A percentile compares a stretch with the other conserved stretches of the same genome.
These are phyloP conservation scores for Clarias pachynema DNA, from an alignment of 2,797 vertebrate species.

Conservation along the genomic window DNA sequence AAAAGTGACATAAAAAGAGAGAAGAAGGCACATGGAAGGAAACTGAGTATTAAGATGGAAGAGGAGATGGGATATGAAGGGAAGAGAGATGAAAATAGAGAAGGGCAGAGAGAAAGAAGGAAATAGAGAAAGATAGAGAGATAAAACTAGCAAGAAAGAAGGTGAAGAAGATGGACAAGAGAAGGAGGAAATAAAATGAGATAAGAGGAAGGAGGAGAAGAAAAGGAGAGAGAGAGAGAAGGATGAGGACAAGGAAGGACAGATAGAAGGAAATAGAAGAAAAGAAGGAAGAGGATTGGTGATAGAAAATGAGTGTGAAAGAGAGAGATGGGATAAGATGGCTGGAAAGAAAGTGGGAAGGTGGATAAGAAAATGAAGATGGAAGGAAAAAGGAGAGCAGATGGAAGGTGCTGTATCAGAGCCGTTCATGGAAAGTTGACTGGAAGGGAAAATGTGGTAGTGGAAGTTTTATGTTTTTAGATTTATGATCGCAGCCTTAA, in stretches of 20 bases:
- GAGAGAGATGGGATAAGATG: not conserved
- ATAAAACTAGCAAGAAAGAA: not conserved
- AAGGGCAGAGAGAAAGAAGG: not conserved
- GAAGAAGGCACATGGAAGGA: not conserved
- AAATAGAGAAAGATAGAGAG: not conserved
- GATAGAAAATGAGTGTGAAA: not conserved
- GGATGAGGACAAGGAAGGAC: not conserved
- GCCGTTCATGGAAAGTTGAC: no score
- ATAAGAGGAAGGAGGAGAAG: no score
- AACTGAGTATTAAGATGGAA: no score
- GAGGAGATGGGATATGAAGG: not conserved
- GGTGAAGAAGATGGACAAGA: not conserved
- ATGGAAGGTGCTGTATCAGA: not conserved
- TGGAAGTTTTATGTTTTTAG: no score
- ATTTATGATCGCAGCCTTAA: no score
- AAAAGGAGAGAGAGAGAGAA: not conserved
- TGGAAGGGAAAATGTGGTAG: not conserved
- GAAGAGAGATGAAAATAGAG: not conserved
- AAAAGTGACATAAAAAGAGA: not conserved
- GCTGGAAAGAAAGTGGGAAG: not conserved
- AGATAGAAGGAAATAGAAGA: no score
- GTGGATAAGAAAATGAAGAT: slow-evolving; percentile 32
- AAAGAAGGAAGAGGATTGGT: not conserved
- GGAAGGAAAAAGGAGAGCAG: not conserved
- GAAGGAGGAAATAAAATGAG: not conserved